Evolutionary conservation across 2,888 invertebrate species (phyloP).

Genomic region (Eurytoma adleriae): DNA sequence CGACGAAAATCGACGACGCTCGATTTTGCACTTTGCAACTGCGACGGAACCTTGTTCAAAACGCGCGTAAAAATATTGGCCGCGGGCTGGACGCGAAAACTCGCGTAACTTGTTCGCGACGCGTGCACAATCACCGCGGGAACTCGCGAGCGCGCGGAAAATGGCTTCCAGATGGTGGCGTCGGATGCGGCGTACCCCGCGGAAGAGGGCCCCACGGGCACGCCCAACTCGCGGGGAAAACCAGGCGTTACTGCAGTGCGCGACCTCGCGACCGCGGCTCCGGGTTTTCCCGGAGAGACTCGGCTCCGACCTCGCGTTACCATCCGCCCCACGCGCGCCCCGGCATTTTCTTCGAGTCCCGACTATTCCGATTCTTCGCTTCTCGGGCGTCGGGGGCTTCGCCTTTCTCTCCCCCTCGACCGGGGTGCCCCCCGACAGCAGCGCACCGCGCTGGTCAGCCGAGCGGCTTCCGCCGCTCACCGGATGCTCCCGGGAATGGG

Average conservation of each 20-base stretch:
- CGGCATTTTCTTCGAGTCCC: background rate
- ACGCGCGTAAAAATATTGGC: no score
- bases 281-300: background rate
- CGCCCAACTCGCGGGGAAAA: background rate
- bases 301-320: background rate
- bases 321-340: background rate
- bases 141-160: background rate
- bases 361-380: constrained; percentile 10
- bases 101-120: no score
- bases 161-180: background rate
- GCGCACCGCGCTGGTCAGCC: background rate
- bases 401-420: background rate
- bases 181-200: no score
- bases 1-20: background rate
- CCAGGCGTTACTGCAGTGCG: background rate
- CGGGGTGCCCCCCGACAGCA: background rate
- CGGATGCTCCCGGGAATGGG: no score
- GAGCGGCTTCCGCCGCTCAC: background rate
- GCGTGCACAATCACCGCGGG: no score
- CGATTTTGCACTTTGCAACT: no score
- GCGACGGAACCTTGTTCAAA: no score
- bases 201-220: no score
- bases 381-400: background rate
- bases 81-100: no score
- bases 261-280: background rate